Evolutionary conservation across 53 echinoderm and acorn worm species (phyloP), one percentile per base, ranked within the genome.

Genomic region (Paracentrotus lividus): DNA sequence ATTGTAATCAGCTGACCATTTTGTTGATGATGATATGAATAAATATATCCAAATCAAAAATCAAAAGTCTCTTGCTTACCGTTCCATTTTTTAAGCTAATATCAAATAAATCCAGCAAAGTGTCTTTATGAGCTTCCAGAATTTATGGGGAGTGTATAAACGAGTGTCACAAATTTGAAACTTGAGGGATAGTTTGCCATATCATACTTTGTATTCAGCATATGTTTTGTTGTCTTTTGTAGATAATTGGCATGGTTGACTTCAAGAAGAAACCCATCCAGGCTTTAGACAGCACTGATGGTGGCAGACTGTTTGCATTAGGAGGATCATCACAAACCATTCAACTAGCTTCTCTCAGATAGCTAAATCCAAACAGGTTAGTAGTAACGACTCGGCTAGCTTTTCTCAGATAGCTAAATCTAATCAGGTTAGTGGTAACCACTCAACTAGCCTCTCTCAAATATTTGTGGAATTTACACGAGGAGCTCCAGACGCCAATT

Each of bases 201-300:
- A n/a, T n/a, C n/a, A n/a, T n/a, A n/a, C n/a, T n/a, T n/a, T n/a
- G 53, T 53, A 53, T 13, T 13, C 8, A 67, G 1, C 6, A 33
- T 10, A 29, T 86, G 7, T 88, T 29, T 20, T 55, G 4, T 27
- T 49, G 8, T 16, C 29, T 88, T 72, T 42, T 45, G 21, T 75
- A 99, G 99, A 69, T 97, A 76, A 38, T 99, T 68, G 99, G 96
- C 20, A 67, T 84, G 27, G 95, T 99, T 15, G 90, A 94, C 44
- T 43, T 95, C 57, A 92, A 86, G 29, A 95, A 89, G 32, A 99
- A 99, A 78, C 55, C 99, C 18, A 95, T 99, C 1, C 99, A 99
- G 38, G 99, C 99, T 13, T 90, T 99, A 34, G 99, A 99, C 90
- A 99, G 99, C 93, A 97, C 97, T n/a, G 92, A 99, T 68, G 99